phyloP scores from a whole-genome alignment of 1,140 invertebrate genomes.

The Drosophila pallidifrons region DNA sequence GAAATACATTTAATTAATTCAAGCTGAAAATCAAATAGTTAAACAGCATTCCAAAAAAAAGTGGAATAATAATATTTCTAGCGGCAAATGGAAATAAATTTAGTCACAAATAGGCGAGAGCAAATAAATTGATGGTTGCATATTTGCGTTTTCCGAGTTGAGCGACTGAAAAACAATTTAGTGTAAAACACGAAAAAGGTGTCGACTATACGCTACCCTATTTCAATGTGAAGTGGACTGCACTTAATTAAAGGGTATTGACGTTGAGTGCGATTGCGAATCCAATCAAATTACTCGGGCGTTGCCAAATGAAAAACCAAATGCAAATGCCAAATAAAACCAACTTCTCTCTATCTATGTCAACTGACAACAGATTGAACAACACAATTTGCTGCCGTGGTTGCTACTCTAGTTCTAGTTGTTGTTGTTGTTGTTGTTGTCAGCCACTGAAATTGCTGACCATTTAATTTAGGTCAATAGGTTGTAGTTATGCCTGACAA shows the following conservation, averaged over 20 bases:
- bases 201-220: too few species aligned
- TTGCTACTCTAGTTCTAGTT: neutral
- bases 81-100: conserved; percentile 41
- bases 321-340: conserved; percentile 34
- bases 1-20: neutral
- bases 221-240: too few species aligned
- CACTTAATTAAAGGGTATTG: conserved; percentile 17
- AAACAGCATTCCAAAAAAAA: neutral
- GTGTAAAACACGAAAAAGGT: too few species aligned
- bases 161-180: conserved; percentile 31
- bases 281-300: conserved; percentile 36
- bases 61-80: conserved; percentile 6
- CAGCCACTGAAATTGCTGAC: conserved; percentile 43
- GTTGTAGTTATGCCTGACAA: conserved; percentile 33
- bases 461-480: conserved; percentile 55
- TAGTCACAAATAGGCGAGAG: conserved; percentile 23
- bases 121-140: conserved; percentile 43
- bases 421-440: conserved; percentile 11
- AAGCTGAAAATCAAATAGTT: neutral
- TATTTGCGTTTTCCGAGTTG: conserved; percentile 21
- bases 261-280: conserved; percentile 4
- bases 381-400: conserved; percentile 12
- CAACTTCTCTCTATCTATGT: conserved; percentile 34
- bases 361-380: conserved; percentile 49
- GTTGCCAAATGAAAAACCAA: conserved; percentile 33